Evolutionary conservation across 2,113 vertebrate genomes (phyloP).

Genomic region (Takifugu bimaculatus): DNA sequence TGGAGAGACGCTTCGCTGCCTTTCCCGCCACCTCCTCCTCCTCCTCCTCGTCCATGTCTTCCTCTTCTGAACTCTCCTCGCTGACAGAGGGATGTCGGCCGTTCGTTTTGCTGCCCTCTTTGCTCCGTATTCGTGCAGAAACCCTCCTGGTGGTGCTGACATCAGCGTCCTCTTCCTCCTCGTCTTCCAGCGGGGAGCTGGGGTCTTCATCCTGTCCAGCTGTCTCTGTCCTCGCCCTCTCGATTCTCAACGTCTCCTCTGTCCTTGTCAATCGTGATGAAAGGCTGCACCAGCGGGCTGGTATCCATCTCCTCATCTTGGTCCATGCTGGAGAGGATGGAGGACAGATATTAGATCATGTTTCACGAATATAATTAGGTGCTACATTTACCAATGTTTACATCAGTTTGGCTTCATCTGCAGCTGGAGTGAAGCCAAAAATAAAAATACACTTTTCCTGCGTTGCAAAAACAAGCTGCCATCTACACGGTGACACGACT

Average conservation of each 20-base stretch:
- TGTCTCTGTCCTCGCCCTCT: constrained; percentile 24
- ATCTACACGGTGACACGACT: not conserved
- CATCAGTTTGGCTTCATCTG: not conserved
- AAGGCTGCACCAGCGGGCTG: constrained; percentile 31
- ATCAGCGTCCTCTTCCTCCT: constrained; percentile 19
- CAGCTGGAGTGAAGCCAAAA: too few relatives aligned
- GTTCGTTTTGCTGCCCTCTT: constrained; percentile 15
- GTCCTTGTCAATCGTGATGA: constrained; percentile 54
- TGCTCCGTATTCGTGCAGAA: not conserved
- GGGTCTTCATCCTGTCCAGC: constrained; percentile 37
- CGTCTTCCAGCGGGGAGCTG: not conserved
- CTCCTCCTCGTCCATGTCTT: constrained; percentile 25
- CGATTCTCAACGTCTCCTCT: constrained; percentile 7
- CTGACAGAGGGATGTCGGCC: constrained; percentile 28
- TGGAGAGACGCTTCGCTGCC: constrained; percentile 7
- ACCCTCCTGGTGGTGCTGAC: constrained; percentile 55
- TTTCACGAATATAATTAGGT: not conserved
- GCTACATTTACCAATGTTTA: not conserved
- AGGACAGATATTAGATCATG: not conserved
- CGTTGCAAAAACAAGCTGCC: too few relatives aligned
- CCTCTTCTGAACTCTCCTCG: constrained; percentile 62
- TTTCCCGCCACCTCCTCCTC: not conserved
- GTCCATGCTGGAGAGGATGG: constrained; percentile 44
- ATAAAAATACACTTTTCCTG: too few relatives aligned
- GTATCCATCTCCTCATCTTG: constrained; percentile 75